Conservation (phyloP, 2,797 vertebrate genomes). For the Jordanella pulchra region DNA sequence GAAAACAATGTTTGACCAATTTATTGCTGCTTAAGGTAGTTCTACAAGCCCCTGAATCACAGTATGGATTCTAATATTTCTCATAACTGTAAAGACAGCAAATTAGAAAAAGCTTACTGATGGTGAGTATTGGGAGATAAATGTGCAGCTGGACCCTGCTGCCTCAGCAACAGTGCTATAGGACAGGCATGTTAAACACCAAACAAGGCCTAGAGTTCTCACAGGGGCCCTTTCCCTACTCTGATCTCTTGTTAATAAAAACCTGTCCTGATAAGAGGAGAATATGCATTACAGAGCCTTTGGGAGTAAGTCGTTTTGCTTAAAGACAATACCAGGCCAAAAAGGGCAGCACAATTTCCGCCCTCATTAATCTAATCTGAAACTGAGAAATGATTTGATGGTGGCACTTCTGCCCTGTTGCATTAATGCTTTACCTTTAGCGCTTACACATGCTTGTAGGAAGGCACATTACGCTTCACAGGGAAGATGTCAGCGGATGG, state of each 20-base stretch:
- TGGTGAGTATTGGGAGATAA: conserved; percentile 29
- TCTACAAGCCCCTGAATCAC: neutral
- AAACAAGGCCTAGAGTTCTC: conserved; percentile 24
- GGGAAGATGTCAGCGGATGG: conserved; percentile 31
- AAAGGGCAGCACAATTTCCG: conserved; percentile 62
- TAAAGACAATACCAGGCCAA: conserved; percentile 51
- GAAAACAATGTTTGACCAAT: conserved; percentile 2
- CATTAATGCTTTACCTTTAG: conserved; percentile 15
- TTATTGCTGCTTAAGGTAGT: conserved; percentile 1
- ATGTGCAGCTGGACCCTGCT: conserved; percentile 46
- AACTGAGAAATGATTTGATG: conserved; percentile 59
- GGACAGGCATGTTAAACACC: conserved; percentile 44
- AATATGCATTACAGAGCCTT: conserved; percentile 57
- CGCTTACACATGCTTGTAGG: conserved; percentile 18
- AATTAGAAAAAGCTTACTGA: conserved; percentile 21
- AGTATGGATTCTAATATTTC: neutral
- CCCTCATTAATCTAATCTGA: conserved; percentile 74
- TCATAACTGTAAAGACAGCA: conserved; percentile 1
- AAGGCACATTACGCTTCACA: conserved; percentile 18
- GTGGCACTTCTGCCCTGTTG: conserved; percentile 25
- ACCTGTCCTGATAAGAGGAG: conserved; percentile 46
- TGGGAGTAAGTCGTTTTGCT: conserved; percentile 43
- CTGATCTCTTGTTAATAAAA: conserved; percentile 53
- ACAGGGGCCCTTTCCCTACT: conserved; percentile 52
- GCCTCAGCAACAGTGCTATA: conserved; percentile 40